These are phyloP conservation scores for Trissolcus basalis DNA, from an alignment of 1,140 invertebrate genomes.

Conservation along the genomic window DNA sequence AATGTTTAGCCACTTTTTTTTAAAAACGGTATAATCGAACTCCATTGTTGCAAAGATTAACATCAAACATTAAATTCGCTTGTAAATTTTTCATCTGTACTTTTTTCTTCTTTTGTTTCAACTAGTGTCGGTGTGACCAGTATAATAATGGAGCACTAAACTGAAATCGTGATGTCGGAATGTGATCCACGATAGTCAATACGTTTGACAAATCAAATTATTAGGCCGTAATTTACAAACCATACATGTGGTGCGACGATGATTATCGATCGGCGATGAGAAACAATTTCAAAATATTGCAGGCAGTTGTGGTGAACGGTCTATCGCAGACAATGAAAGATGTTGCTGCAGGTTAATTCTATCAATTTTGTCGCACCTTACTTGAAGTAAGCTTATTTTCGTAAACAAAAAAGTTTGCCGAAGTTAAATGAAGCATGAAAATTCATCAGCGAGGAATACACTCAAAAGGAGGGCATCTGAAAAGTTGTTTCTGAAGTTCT, in stretches of 20 bases:
- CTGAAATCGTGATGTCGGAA: constrained; percentile 13
- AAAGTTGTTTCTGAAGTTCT: too few species aligned
- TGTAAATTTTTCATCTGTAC: not conserved
- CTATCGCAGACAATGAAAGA: constrained; percentile 1
- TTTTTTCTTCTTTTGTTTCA: not conserved
- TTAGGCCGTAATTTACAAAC: constrained; percentile 49
- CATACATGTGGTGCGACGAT: constrained; percentile 36
- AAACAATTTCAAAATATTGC: constrained; percentile 41
- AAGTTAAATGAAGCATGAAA: too few species aligned
- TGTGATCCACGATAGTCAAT: constrained; percentile 27
- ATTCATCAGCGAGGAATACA: too few species aligned
- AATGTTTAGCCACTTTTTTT: too few species aligned
- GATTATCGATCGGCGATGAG: constrained; percentile 34
- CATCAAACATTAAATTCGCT: too few species aligned
- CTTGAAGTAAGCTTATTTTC: too few species aligned
- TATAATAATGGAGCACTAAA: not conserved
- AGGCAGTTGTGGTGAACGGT: constrained; percentile 9
- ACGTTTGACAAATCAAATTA: constrained; percentile 47
- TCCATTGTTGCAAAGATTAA: too few species aligned
- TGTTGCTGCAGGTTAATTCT: too few species aligned
- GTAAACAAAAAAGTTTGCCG: too few species aligned
- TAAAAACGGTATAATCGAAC: too few species aligned
- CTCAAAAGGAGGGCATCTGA: too few species aligned
- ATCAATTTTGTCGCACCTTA: too few species aligned
- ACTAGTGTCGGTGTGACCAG: not conserved